Conservation (phyloP, 2,888 invertebrate species). For the Stratiomys singularior region DNA sequence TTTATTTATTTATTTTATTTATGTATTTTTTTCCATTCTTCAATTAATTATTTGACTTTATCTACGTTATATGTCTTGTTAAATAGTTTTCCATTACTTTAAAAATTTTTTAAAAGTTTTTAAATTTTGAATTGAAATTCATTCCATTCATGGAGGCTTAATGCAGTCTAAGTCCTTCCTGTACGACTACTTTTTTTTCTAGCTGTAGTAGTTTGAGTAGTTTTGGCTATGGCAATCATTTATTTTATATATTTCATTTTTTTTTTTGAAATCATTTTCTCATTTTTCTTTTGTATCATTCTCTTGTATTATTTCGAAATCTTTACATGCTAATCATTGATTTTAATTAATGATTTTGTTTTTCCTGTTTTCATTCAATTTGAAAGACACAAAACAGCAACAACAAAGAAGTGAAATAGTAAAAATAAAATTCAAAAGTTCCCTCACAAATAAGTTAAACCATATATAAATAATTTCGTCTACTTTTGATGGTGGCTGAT, state of each 20-base stretch:
- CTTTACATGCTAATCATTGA: background rate
- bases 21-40: background rate
- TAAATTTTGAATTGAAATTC: background rate
- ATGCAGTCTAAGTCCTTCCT: background rate
- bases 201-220: background rate
- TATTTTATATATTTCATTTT: background rate
- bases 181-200: background rate
- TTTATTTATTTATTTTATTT: background rate
- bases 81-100: background rate
- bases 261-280: too few species aligned
- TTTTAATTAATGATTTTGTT: background rate
- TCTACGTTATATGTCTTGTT: conserved; percentile 8
- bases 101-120: background rate
- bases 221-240: background rate
- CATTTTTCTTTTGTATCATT: background rate
- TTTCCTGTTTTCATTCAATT: background rate
- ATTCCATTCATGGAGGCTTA: background rate
- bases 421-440: background rate
- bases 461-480: conserved; percentile 28
- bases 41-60: conserved; percentile 10
- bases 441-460: background rate
- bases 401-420: background rate
- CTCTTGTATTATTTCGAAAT: background rate
- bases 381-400: too few species aligned
- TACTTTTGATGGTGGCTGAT: conserved; percentile 60